Conservation (phyloP, 2,888 invertebrate species). For the Alloplasta piceator region DNA sequence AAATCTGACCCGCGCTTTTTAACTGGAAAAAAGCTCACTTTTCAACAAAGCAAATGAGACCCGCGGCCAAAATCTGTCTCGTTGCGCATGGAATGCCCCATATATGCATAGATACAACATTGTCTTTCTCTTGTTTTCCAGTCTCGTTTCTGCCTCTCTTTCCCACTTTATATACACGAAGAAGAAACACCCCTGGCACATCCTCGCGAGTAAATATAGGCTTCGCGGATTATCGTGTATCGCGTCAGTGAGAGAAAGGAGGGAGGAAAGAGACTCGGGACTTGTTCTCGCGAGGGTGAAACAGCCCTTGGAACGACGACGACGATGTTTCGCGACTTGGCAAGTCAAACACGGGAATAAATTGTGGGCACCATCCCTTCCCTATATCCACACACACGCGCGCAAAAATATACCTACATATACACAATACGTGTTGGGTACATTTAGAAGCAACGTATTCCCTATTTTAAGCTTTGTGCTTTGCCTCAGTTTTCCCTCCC, state of each 20-base stretch:
- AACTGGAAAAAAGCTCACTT: too few species aligned
- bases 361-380: conserved; percentile 62
- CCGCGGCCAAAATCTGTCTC: too few species aligned
- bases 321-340: conserved; percentile 65
- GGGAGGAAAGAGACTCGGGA: conserved; percentile 4
- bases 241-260: conserved; percentile 30
- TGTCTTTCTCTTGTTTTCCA: conserved; percentile 39
- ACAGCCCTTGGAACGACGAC: conserved; percentile 26
- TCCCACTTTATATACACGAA: conserved; percentile 33
- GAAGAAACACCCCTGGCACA: conserved; percentile 53
- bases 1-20: too few species aligned
- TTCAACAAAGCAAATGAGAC: too few species aligned
- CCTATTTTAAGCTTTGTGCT: conserved; percentile 37
- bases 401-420: background rate
- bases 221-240: conserved; percentile 68
- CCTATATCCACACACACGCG: conserved; percentile 20
- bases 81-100: too few species aligned
- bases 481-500: conserved; percentile 9
- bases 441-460: background rate
- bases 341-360: conserved; percentile 70
- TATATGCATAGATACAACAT: conserved; percentile 2
- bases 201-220: conserved; percentile 67
- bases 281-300: conserved; percentile 14
- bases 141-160: conserved; percentile 40
- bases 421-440: conserved; percentile 12